Percentiles rank a stretch among this genome's conserved stretches.
phyloP scores from a whole-genome alignment of 2,888 invertebrate species.

The Macrosiphum euphorbiae region DNA sequence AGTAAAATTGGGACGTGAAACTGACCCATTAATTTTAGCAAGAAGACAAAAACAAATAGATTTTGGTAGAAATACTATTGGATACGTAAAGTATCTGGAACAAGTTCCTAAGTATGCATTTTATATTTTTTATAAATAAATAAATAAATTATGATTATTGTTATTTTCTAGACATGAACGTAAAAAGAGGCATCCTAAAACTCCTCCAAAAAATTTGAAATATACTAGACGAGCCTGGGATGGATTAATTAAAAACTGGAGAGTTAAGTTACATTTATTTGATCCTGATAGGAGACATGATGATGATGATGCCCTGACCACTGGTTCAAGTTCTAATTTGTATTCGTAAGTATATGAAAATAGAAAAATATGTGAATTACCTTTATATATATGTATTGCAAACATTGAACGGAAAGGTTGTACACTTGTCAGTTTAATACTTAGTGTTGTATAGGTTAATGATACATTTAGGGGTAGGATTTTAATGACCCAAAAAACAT shows the following conservation, averaged over 20 bases:
- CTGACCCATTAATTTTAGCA: conserved; percentile 78
- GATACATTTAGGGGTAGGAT: too few relatives aligned
- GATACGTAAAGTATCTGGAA: conserved; percentile 83
- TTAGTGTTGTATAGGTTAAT: not conserved
- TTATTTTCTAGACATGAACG: conserved; percentile 72
- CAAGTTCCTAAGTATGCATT: conserved; percentile 77
- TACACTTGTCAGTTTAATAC: not conserved
- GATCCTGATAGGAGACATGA: conserved; percentile 72
- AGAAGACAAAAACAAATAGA: conserved; percentile 94
- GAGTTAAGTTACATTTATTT: conserved; percentile 85
- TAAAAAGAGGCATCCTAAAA: conserved; percentile 83
- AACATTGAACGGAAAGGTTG: not conserved
- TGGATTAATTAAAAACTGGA: conserved; percentile 88
- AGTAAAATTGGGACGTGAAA: conserved; percentile 72
- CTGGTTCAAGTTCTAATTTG: conserved; percentile 54
- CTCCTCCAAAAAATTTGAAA: conserved; percentile 89
- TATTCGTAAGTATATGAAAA: conserved; percentile 30
- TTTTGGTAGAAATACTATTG: conserved; percentile 93
- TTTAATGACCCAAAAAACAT: too few relatives aligned
- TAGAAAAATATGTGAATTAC: not conserved
- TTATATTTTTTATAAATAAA: not conserved
- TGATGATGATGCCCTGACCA: conserved; percentile 58
- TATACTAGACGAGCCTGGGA: conserved; percentile 96
- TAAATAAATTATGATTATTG: not conserved
- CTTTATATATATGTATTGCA: not conserved